Percentiles rank a stretch among this genome's conserved stretches.
phyloP scores from a whole-genome alignment of 2,888 invertebrate genomes.

The Orthosia gothica region DNA sequence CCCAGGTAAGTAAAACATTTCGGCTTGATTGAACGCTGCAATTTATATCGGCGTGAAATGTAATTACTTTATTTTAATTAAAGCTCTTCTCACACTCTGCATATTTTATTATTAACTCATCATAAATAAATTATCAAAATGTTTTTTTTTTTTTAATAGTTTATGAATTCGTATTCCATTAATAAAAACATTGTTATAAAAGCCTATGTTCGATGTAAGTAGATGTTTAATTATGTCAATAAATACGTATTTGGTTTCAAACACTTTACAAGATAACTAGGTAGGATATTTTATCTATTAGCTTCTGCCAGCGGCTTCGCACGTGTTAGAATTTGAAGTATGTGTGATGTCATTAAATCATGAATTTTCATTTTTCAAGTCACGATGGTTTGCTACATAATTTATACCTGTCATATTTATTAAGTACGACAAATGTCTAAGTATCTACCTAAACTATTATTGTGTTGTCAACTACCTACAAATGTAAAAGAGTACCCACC shows the following conservation, averaged over 20 bases:
- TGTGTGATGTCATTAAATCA: too few species aligned
- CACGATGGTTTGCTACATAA: too few species aligned
- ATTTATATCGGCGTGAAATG: conserved; percentile 25
- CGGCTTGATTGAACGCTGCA: conserved; percentile 45
- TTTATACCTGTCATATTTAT: too few species aligned
- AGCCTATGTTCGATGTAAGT: not conserved
- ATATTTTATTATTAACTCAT: conserved; percentile 29
- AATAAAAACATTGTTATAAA: not conserved
- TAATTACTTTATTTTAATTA: conserved; percentile 50
- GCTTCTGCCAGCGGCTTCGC: too few species aligned
- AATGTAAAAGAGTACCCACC: too few species aligned
- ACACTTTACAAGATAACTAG: too few species aligned
- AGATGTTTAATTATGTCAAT: not conserved
- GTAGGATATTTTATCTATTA: too few species aligned
- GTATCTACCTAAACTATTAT: too few species aligned
- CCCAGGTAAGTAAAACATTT: conserved; percentile 45
- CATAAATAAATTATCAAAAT: conserved; percentile 13
- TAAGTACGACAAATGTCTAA: too few species aligned
- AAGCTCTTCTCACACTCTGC: not conserved
- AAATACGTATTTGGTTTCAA: not conserved
- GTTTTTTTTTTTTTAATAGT: conserved; percentile 18
- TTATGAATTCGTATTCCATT: not conserved
- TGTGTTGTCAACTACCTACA: too few species aligned
- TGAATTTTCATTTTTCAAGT: too few species aligned
- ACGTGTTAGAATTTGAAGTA: too few species aligned